phyloP scores from a whole-genome alignment of 2,888 invertebrate genomes.

The Venustoraphidia nigricollis region DNA sequence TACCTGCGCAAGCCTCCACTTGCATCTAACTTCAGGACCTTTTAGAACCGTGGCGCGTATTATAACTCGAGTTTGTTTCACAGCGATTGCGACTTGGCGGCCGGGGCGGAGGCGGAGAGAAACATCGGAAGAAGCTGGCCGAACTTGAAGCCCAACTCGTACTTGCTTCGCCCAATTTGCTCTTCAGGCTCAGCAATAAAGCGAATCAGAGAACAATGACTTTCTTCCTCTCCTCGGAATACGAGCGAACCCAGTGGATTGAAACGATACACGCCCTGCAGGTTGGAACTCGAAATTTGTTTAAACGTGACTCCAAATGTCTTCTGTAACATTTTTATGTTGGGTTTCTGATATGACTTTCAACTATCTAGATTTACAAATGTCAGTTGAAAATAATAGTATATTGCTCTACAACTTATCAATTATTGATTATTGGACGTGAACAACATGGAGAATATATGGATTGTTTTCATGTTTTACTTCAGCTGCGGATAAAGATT shows the following conservation, averaged over 20 bases:
- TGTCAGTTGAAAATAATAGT: too few species aligned
- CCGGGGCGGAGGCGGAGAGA: conserved; percentile 50
- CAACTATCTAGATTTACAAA: too few species aligned
- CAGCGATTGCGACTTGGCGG: conserved; percentile 45
- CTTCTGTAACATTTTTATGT: too few species aligned
- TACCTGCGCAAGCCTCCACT: too few species aligned
- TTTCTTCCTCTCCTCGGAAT: conserved; percentile 88
- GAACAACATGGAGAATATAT: too few species aligned
- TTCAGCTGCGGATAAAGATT: background rate
- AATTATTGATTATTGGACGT: too few species aligned
- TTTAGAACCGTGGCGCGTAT: too few species aligned
- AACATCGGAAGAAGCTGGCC: conserved; percentile 76
- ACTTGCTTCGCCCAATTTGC: conserved; percentile 77
- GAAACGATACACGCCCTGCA: conserved; percentile 78
- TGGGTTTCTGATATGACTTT: too few species aligned
- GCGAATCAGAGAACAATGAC: conserved; percentile 54
- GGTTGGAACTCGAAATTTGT: conserved; percentile 22
- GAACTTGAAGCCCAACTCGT: conserved; percentile 84
- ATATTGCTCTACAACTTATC: too few species aligned
- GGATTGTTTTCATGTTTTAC: background rate
- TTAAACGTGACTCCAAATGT: background rate
- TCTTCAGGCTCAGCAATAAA: conserved; percentile 64
- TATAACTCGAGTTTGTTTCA: conserved; percentile 9
- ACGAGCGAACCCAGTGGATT: conserved; percentile 86
- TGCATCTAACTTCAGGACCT: too few species aligned